Conservation (phyloP, 2,888 invertebrate species). For the Drosophila suboccidentalis region DNA sequence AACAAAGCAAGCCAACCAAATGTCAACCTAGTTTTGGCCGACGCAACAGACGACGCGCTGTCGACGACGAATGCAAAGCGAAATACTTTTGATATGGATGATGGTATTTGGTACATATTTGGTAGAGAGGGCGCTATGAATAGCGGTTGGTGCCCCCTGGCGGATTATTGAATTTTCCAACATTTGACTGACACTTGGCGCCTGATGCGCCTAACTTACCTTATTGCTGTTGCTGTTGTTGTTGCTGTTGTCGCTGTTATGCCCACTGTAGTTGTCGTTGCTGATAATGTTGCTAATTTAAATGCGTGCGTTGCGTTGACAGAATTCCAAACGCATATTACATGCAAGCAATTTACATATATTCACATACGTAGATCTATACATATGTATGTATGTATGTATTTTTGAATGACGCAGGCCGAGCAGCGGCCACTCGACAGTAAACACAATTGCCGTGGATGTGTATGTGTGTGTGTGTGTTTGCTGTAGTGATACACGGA, state of each 20-base stretch:
- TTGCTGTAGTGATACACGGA: conserved; percentile 33
- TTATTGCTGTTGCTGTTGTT: conserved; percentile 36
- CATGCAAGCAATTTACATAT: conserved; percentile 72
- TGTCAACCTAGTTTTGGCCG: conserved; percentile 73
- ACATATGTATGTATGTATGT: conserved; percentile 15
- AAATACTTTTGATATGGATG: conserved; percentile 36
- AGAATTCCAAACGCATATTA: conserved; percentile 69
- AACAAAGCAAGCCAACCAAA: conserved; percentile 50
- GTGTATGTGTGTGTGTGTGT: conserved; percentile 17
- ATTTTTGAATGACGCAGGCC: conserved; percentile 60
- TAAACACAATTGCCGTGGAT: conserved; percentile 47
- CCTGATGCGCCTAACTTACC: conserved; percentile 68
- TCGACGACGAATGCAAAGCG: conserved; percentile 24
- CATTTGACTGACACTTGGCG: conserved; percentile 78
- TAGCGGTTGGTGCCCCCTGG: conserved; percentile 72
- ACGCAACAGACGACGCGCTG: conserved; percentile 68
- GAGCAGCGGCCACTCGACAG: conserved; percentile 56
- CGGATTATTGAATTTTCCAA: conserved; percentile 80
- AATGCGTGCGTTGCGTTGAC: conserved; percentile 55
- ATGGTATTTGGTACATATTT: conserved; percentile 29
- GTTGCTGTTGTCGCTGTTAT: background rate
- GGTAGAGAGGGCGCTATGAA: conserved; percentile 4
- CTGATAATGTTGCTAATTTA: conserved; percentile 40
- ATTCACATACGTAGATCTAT: no score
- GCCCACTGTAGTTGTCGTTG: conserved; percentile 18